These are phyloP conservation scores for Pristionchus fissidentatus DNA, from an alignment of 2,888 invertebrate genomes.

Conservation along the genomic window DNA sequence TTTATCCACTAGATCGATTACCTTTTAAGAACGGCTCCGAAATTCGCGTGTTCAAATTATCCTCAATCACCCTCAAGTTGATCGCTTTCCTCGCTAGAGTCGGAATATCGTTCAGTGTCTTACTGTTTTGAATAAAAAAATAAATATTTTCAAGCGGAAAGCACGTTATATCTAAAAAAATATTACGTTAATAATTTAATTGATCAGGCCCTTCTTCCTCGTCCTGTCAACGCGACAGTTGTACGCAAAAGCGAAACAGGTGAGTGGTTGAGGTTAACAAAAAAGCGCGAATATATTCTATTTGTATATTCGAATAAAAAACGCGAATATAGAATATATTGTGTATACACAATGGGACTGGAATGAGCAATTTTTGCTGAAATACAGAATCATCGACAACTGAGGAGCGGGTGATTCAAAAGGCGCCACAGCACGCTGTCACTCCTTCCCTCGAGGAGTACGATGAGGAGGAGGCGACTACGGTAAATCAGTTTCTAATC, in stretches of 20 bases:
- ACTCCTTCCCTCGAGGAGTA: slow-evolving; percentile 10
- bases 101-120: too few species aligned
- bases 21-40: background rate
- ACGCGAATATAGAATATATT: too few species aligned
- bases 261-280: too few species aligned
- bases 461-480: background rate
- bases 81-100: too few species aligned
- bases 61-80: background rate
- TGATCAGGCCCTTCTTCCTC: slow-evolving; percentile 42
- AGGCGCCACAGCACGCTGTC: background rate
- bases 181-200: slow-evolving; percentile 7
- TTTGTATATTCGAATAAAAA: too few species aligned
- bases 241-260: slow-evolving; percentile 8
- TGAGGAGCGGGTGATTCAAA: slow-evolving; percentile 43
- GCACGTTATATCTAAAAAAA: background rate
- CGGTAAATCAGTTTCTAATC: too few species aligned
- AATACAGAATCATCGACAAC: background rate
- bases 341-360: too few species aligned
- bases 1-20: background rate
- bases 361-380: too few species aligned
- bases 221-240: slow-evolving; percentile 46
- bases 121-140: background rate
- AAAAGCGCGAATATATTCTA: too few species aligned
- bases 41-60: background rate
- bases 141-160: background rate